Percentiles rank a stretch among this genome's conserved stretches.
phyloP scores from a whole-genome alignment of 2,113 vertebrate species.

The Plecturocebus donacophilus region DNA sequence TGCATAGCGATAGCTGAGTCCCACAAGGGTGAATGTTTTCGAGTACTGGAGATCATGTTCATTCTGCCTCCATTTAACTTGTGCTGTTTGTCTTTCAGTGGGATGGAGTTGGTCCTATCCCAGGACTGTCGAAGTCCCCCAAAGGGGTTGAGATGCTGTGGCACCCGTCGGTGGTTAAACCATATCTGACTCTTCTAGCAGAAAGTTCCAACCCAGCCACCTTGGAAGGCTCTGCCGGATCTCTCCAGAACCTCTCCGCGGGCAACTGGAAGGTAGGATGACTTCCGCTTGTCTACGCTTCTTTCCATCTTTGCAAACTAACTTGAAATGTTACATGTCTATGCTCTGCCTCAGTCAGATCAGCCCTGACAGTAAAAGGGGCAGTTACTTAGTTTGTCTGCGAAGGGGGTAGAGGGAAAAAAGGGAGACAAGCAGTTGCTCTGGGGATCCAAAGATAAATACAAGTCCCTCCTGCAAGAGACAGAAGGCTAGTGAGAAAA shows the following conservation, averaged over 20 bases:
- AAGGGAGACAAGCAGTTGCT: background rate
- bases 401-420: background rate
- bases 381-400: background rate
- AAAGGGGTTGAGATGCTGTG: conserved; percentile 98
- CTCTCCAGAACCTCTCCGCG: conserved; percentile 97
- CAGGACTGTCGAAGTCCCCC: conserved; percentile 95
- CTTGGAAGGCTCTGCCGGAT: conserved; percentile 96
- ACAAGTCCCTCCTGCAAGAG: background rate
- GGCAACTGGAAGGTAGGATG: conserved; percentile 97
- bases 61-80: background rate
- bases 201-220: conserved; percentile 99
- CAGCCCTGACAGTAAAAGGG: background rate
- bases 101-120: conserved; percentile 98
- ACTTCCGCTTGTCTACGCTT: background rate
- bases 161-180: conserved; percentile 97
- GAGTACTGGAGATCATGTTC: background rate
- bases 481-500: background rate
- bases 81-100: conserved; percentile 86
- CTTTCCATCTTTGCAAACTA: background rate
- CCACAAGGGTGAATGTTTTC: background rate
- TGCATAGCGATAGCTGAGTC: background rate
- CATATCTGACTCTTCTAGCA: conserved; percentile 95
- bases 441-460: background rate
- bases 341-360: background rate
- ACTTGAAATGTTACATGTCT: too few species aligned